These are phyloP conservation scores for Polydrusus pterygomalis DNA, from an alignment of 2,888 invertebrate genomes.

Conservation along the genomic window DNA sequence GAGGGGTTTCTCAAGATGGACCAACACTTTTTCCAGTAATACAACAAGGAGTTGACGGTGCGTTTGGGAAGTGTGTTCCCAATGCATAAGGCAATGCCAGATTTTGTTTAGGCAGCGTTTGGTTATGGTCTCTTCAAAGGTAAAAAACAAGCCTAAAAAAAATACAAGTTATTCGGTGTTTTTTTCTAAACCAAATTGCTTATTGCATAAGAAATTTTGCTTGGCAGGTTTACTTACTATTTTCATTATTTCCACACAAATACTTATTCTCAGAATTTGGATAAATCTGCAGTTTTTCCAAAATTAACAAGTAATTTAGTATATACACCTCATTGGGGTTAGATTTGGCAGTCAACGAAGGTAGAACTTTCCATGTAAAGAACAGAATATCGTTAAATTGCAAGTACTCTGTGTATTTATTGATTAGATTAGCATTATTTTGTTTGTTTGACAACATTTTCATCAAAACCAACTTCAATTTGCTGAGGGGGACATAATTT, in stretches of 20 bases:
- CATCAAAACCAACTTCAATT: slow-evolving; percentile 80
- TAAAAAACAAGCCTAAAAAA: slow-evolving; percentile 70
- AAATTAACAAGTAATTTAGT: slow-evolving; percentile 67
- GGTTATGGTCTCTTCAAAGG: slow-evolving; percentile 76
- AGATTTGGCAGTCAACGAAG: slow-evolving; percentile 75
- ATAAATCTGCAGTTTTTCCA: slow-evolving; percentile 68
- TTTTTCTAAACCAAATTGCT: no score
- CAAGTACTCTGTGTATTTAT: slow-evolving; percentile 84
- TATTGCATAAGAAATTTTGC: no score
- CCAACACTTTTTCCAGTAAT: slow-evolving; percentile 87
- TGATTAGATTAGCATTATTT: slow-evolving; percentile 77
- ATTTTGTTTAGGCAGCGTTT: slow-evolving; percentile 80
- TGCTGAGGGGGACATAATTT: slow-evolving; percentile 79
- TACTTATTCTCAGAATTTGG: slow-evolving; percentile 64
- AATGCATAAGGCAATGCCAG: slow-evolving; percentile 86
- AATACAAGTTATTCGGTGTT: slow-evolving; percentile 7
- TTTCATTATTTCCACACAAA: slow-evolving; percentile 64
- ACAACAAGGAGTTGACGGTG: slow-evolving; percentile 88
- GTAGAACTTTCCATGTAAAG: slow-evolving; percentile 79
- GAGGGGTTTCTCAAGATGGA: slow-evolving; percentile 86
- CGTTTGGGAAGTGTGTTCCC: slow-evolving; percentile 80
- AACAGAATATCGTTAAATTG: slow-evolving; percentile 85
- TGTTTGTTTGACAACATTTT: slow-evolving; percentile 78
- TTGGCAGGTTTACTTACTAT: slow-evolving; percentile 55
- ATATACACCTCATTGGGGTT: slow-evolving; percentile 71